phyloP scores from a whole-genome alignment of 2,888 invertebrate genomes.

The Lepidochitona cinerea region DNA sequence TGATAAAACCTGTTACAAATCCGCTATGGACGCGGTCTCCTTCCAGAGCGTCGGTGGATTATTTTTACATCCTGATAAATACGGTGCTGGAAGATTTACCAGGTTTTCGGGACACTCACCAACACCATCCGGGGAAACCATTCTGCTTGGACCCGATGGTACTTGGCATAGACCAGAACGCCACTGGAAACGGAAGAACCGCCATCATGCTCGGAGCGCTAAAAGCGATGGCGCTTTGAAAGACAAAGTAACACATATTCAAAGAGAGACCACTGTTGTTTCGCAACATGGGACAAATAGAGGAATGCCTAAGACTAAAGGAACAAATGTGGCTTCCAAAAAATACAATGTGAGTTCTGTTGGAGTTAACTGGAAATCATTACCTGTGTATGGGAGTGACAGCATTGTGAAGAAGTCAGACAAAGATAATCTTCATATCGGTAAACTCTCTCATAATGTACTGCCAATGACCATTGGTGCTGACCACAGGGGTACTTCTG shows the following conservation, averaged over 20 bases:
- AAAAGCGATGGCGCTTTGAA: not conserved
- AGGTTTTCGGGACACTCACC: not conserved
- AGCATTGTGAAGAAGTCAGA: not conserved
- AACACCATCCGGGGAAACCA: not conserved
- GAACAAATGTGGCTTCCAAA: not conserved
- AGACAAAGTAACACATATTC: not conserved
- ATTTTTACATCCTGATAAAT: not conserved
- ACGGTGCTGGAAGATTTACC: not conserved
- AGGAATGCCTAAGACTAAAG: not conserved
- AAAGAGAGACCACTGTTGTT: not conserved
- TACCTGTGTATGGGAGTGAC: not conserved
- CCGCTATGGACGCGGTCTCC: not conserved
- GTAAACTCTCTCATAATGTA: not conserved
- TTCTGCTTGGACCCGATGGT: not conserved
- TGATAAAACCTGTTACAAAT: not conserved
- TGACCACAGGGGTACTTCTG: not conserved
- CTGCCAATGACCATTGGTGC: not conserved
- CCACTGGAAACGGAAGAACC: not conserved
- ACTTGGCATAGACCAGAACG: not conserved
- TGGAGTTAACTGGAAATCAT: not conserved
- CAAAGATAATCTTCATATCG: not conserved
- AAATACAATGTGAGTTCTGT: not conserved
- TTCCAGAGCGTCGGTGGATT: not conserved
- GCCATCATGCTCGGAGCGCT: not conserved
- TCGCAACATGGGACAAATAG: not conserved